Evolutionary conservation across 2,797 vertebrate species (phyloP).

Genomic region (Karalla daura): DNA sequence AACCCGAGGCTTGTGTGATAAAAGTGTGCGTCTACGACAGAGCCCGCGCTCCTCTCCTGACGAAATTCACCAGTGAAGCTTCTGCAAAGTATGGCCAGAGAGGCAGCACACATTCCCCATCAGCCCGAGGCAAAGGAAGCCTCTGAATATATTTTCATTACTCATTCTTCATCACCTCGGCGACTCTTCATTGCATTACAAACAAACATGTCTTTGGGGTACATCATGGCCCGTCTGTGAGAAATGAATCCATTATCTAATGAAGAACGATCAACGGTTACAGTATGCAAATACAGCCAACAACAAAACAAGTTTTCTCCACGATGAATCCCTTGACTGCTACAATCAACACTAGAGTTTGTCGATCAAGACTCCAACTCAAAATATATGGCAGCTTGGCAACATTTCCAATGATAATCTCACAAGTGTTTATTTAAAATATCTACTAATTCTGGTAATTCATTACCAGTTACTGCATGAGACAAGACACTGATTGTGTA

Average conservation of each 20-base stretch:
- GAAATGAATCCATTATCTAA: slow-evolving; percentile 65
- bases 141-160: slow-evolving; percentile 59
- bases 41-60: slow-evolving; percentile 5
- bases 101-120: slow-evolving; percentile 51
- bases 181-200: slow-evolving; percentile 60
- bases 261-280: slow-evolving; percentile 55
- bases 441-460: no score
- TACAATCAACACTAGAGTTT: neutral
- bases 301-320: slow-evolving; percentile 44
- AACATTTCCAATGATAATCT: slow-evolving; percentile 9
- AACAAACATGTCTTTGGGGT: slow-evolving; percentile 67
- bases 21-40: neutral
- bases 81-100: slow-evolving; percentile 36
- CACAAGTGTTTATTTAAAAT: no score
- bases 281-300: slow-evolving; percentile 57
- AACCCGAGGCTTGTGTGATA: slow-evolving; percentile 10
- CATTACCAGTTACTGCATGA: no score
- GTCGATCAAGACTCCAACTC: neutral
- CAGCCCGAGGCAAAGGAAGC: slow-evolving; percentile 49
- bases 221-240: slow-evolving; percentile 53
- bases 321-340: slow-evolving; percentile 29
- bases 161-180: slow-evolving; percentile 61
- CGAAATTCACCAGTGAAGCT: slow-evolving; percentile 13
- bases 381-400: neutral
- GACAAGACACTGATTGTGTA: no score